A percentile compares a stretch with the other conserved stretches of the same genome.
phyloP scores from a whole-genome alignment of 2,888 invertebrate species.

The Pyrrhia umbra region DNA sequence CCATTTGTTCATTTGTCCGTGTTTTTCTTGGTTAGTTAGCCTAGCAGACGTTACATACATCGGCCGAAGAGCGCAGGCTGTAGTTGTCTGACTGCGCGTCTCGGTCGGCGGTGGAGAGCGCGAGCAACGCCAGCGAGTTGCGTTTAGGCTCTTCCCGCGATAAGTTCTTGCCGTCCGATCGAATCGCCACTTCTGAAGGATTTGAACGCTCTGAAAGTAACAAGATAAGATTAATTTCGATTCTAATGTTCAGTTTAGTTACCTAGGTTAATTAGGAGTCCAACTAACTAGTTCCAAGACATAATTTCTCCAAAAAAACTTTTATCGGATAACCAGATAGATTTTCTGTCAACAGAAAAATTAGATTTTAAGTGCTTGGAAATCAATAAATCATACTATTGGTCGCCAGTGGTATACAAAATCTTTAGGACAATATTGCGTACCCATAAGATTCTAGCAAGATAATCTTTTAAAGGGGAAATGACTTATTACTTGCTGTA shows the following conservation, averaged over 20 bases:
- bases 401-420: no score
- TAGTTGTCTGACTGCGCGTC: conserved; percentile 88
- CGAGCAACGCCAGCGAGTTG: conserved; percentile 76
- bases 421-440: no score
- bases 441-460: no score
- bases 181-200: conserved; percentile 78
- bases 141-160: conserved; percentile 80
- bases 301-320: no score
- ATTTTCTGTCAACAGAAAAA: no score
- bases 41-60: conserved; percentile 71
- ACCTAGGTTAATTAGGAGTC: background rate
- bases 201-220: conserved; percentile 79
- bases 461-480: no score
- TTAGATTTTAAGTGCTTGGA: no score
- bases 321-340: no score
- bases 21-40: background rate
- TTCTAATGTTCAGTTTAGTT: background rate
- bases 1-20: background rate
- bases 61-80: conserved; percentile 86
- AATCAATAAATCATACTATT: no score
- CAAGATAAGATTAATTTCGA: background rate
- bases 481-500: no score
- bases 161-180: conserved; percentile 76
- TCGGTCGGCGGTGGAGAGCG: conserved; percentile 76
- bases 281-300: no score